phyloP scores from a whole-genome alignment of 2,888 invertebrate genomes.

The Agrochola lota region DNA sequence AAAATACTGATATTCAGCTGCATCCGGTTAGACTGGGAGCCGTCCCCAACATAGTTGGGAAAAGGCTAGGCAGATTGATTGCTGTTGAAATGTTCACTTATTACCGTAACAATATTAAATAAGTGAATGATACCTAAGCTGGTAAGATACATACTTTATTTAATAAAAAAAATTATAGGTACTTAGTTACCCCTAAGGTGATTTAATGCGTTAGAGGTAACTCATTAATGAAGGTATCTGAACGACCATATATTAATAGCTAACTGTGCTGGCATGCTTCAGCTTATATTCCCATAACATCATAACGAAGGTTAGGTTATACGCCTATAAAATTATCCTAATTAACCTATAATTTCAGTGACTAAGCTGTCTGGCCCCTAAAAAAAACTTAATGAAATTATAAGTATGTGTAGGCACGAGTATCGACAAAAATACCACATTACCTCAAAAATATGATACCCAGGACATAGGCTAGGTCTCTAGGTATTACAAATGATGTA shows the following conservation, averaged over 20 bases:
- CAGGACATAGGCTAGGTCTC: conserved; percentile 30
- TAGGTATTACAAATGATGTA: conserved; percentile 34
- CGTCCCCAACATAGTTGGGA: too few relatives aligned
- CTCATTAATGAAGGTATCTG: conserved; percentile 2
- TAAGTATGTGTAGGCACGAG: conserved; percentile 39
- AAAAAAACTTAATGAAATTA: neutral
- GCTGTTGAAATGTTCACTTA: conserved; percentile 11
- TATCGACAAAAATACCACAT: conserved; percentile 18
- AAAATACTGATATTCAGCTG: too few relatives aligned
- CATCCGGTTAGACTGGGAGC: too few relatives aligned
- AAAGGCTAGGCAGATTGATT: too few relatives aligned
- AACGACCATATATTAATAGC: conserved; percentile 8
- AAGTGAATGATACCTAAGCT: too few relatives aligned
- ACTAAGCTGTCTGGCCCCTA: neutral
- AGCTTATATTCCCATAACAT: neutral
- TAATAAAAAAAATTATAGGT: too few relatives aligned
- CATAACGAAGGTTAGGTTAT: neutral
- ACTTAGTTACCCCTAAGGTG: neutral
- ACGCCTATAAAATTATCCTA: neutral
- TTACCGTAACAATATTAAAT: conserved; percentile 18
- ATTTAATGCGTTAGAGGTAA: conserved; percentile 5
- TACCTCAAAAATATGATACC: conserved; percentile 12
- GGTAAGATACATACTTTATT: conserved; percentile 1
- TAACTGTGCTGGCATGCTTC: neutral
- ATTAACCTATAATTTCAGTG: neutral